A percentile compares a stretch with the other conserved stretches of the same genome.
These are phyloP conservation scores for Linyphia triangularis DNA, from an alignment of 2,888 invertebrate species.

Conservation along the genomic window DNA sequence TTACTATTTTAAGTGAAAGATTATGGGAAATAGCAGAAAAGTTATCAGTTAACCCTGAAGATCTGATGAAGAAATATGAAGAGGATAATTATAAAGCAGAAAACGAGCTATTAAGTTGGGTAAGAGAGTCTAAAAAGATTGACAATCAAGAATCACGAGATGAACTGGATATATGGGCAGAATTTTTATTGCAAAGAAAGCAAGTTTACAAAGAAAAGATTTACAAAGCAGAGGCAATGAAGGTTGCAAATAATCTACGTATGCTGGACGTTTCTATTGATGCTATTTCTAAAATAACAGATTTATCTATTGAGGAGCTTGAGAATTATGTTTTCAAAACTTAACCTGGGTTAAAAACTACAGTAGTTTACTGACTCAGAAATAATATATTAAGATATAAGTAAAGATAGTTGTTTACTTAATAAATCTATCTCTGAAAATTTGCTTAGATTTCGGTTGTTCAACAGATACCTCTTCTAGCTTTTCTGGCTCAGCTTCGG, in stretches of 20 bases:
- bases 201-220: slow-evolving; percentile 27
- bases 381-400: no score
- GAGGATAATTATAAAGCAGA: not conserved
- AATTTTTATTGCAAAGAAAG: slow-evolving; percentile 30
- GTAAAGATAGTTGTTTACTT: no score
- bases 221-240: no score
- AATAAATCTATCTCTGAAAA: slow-evolving; percentile 26
- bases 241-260: no score
- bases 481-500: slow-evolving; percentile 9
- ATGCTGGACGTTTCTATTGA: no score
- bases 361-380: no score
- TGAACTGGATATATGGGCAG: slow-evolving; percentile 21
- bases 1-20: slow-evolving; percentile 5
- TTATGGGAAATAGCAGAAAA: slow-evolving; percentile 23
- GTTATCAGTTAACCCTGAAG: slow-evolving; percentile 19
- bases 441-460: slow-evolving; percentile 12
- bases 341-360: no score
- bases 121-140: slow-evolving; percentile 11
- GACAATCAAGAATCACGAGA: slow-evolving; percentile 33
- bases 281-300: no score
- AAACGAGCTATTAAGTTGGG: slow-evolving; percentile 15
- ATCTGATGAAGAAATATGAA: slow-evolving; percentile 13
- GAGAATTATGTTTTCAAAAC: no score
- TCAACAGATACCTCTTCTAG: slow-evolving; percentile 5
- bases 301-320: no score